Evolutionary conservation across 2,797 vertebrate species (phyloP).

Genomic region (Tokudaia muenninki): DNA sequence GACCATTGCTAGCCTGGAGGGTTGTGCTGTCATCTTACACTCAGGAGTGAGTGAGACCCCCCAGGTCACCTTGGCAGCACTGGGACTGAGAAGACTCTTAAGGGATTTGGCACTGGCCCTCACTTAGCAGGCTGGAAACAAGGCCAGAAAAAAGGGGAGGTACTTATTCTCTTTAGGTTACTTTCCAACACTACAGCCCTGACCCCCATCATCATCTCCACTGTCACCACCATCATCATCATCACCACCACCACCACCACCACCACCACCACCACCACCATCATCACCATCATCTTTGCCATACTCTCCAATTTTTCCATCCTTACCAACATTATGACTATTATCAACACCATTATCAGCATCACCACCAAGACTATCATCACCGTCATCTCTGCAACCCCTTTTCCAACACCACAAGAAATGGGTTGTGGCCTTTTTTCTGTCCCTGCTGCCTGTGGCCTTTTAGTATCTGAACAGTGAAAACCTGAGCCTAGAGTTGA

Average conservation of each 20-base stretch:
- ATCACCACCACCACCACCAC: neutral
- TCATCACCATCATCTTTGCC: neutral
- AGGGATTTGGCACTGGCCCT: too few species aligned
- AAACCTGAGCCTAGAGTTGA: neutral
- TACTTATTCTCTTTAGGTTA: neutral
- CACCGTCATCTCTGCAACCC: neutral
- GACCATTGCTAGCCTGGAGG: neutral
- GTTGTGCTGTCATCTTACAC: neutral
- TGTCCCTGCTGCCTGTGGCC: neutral
- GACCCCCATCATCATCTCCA: neutral
- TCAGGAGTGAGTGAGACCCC: neutral
- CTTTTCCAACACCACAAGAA: neutral
- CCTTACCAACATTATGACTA: accelerated
- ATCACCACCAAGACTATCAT: neutral
- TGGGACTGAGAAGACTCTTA: neutral
- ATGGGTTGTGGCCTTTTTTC: neutral
- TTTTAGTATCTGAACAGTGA: neutral
- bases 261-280: neutral
- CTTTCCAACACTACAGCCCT: neutral
- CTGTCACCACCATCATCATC: neutral
- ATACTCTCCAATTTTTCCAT: neutral
- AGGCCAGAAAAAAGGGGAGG: neutral
- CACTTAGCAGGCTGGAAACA: neutral
- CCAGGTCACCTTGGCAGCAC: neutral
- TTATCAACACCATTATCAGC: too few species aligned